Percentiles rank a stretch among this genome's conserved stretches.
phyloP scores from a whole-genome alignment of 2,113 vertebrate genomes.

The Nymphicus hollandicus region DNA sequence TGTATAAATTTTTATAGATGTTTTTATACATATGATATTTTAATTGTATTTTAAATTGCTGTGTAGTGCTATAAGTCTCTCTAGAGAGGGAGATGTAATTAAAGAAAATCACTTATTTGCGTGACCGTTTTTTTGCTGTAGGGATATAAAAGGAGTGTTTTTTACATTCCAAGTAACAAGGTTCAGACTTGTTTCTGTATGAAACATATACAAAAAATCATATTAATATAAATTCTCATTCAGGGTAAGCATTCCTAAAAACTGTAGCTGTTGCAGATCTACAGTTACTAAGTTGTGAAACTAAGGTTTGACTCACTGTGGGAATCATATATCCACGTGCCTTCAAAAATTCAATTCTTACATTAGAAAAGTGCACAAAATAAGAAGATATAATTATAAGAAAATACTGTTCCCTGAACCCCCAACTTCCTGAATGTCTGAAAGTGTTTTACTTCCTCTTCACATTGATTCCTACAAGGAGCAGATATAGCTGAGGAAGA shows the following conservation, averaged over 20 bases:
- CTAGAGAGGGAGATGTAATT: not conserved
- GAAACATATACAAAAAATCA: not conserved
- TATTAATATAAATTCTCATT: not conserved
- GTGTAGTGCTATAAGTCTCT: not conserved
- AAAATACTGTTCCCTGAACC: not conserved
- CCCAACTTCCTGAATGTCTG: not conserved
- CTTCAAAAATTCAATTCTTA: not conserved
- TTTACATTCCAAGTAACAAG: not conserved
- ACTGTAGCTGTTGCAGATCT: not conserved
- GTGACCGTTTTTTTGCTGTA: not conserved
- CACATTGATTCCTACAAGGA: not conserved
- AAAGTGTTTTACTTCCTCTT: not conserved
- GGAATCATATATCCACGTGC: not conserved
- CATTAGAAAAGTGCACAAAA: not conserved
- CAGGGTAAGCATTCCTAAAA: not conserved
- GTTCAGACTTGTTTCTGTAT: not conserved
- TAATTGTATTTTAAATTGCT: not conserved
- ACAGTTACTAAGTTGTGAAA: not conserved
- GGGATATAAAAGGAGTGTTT: not conserved
- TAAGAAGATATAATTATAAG: not conserved
- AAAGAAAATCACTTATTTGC: not conserved
- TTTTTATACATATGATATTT: not conserved
- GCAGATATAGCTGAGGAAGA: not conserved
- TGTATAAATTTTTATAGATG: not conserved
- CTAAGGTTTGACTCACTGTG: not conserved